Conservation (phyloP, 2,113 vertebrate genomes). For the Meleagris gallopavo region DNA sequence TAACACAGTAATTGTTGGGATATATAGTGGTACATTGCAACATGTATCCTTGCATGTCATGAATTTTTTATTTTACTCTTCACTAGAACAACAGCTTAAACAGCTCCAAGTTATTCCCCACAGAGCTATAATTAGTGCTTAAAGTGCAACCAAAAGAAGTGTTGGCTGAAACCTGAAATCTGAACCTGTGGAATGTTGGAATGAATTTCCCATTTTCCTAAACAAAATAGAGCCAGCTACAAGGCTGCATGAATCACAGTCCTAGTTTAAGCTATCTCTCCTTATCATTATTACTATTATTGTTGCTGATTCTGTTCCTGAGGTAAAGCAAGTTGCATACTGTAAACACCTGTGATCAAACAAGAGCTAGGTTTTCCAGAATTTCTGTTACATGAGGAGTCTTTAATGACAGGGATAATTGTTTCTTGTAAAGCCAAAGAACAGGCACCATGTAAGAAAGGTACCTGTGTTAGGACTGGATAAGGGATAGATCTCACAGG, state of each 20-base stretch:
- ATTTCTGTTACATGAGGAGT: background rate
- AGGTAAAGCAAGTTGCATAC: background rate
- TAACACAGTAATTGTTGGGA: background rate
- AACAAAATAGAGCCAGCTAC: constrained; percentile 9
- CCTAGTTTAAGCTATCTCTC: background rate
- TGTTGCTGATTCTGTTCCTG: background rate
- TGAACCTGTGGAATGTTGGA: constrained; percentile 28
- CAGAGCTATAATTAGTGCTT: constrained; percentile 60
- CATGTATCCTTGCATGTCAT: background rate
- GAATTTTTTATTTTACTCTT: constrained; percentile 28
- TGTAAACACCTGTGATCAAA: background rate
- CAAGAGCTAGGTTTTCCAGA: background rate
- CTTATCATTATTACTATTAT: background rate
- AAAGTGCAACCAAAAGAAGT: constrained; percentile 43
- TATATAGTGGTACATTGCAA: background rate
- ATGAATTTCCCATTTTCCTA: constrained; percentile 21
- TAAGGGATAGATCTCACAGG: background rate
- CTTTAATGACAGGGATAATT: background rate
- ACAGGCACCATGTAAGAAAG: background rate
- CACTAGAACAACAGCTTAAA: constrained; percentile 38
- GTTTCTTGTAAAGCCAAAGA: background rate
- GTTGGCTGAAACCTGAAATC: constrained; percentile 47
- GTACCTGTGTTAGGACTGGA: background rate
- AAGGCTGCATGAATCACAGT: background rate
- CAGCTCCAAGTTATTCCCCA: constrained; percentile 51